Base-by-base conservation (phyloP, 2,888 invertebrate genomes). In the Lottia gigantea region DNA sequence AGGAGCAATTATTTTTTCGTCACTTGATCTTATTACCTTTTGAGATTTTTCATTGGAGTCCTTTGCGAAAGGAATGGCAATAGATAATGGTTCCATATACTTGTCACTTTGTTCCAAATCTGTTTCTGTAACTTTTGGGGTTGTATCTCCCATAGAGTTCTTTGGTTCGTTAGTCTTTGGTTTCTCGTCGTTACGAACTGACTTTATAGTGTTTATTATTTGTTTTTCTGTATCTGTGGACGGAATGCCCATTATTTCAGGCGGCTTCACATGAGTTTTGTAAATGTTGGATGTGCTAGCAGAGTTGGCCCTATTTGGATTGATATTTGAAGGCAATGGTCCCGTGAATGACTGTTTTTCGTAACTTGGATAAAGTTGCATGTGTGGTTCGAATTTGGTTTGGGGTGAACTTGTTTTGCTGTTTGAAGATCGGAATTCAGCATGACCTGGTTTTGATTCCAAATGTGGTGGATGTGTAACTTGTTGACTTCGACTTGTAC, bases 61-160 rank as follows among this genome's bases (percentile, higher is more conserved):
- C 12, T 66, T 63, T 4, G 64, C 15, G 1, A 66, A 68, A 11
- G 71, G 71, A 25, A 74, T 74, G 46, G 68, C 63, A n/a, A 74
- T 74, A 19, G 64, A 66, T 23, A 74, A 64, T 7, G 71, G 74
- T 19, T 68, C 64, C 40, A 46, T n/a, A 65, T 65, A 72, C 45
- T 68, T 68, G 14, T 25, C 61, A 65, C 55, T 62, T 26, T 49
- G 47, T 62, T 46, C 47, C 16, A 25, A 49, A 31, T 66, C 61
- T 6, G 25, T 23, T 23, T 26, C 40, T 62, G 45, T 62, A 31
- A 12, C 7, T 26, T 55, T 31, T n/a, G 66, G 2, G 14, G 12
- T n/a, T 3, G n/a, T 26, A 19, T 46, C 45, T 19, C 11, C 14
- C 23, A 14, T 1, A 19, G 11, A 12, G 2, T 11, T 55, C 23